Conservation (phyloP, 2,113 vertebrate species). For the Labeo catla region DNA sequence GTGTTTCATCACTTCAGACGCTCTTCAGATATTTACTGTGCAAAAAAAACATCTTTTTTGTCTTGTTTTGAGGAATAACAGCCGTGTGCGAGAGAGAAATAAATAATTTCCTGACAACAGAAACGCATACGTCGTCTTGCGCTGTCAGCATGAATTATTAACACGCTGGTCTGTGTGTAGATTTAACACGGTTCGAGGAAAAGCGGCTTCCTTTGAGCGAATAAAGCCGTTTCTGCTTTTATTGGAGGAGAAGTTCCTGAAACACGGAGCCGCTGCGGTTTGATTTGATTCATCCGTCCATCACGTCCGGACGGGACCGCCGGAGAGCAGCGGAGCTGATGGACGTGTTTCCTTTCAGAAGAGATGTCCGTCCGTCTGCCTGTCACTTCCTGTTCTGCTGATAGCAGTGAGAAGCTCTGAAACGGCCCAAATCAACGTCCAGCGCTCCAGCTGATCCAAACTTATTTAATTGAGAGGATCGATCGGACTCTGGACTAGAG, state of each 20-base stretch:
- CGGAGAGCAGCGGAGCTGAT: not conserved
- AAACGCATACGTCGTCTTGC: not conserved
- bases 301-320: not conserved
- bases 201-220: not conserved
- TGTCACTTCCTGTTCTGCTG: slow-evolving; percentile 25
- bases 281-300: slow-evolving; percentile 35
- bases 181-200: not conserved
- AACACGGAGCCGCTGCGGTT: slow-evolving; percentile 2
- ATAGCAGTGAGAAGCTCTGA: not conserved
- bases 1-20: not conserved
- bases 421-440: no score
- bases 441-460: not conserved
- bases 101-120: not conserved
- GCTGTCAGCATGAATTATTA: not conserved
- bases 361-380: not conserved
- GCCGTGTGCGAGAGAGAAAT: not conserved
- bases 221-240: not conserved
- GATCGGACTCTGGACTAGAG: not conserved
- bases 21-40: no score
- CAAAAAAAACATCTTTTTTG: not conserved
- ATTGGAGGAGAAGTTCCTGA: not conserved
- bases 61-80: not conserved
- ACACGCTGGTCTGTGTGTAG: not conserved
- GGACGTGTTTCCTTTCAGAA: not conserved
- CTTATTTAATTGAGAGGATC: slow-evolving; percentile 13